Percentiles rank a stretch among this genome's conserved stretches.
Conservation (phyloP, 2,888 invertebrate genomes). For the Tipula confusa region DNA sequence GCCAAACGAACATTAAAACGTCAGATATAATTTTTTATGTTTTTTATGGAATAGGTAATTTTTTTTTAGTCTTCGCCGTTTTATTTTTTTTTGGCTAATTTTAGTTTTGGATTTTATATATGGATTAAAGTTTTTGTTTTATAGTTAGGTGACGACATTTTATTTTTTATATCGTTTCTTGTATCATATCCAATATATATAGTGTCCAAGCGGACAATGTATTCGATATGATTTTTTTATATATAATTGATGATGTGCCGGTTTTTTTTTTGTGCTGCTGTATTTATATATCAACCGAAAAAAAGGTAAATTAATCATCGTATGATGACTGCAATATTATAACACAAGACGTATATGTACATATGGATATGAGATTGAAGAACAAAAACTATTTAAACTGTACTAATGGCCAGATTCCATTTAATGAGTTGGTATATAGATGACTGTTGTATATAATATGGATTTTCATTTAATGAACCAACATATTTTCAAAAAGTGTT, state of each 20-base stretch:
- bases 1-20: background rate
- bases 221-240: background rate
- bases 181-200: background rate
- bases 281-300: background rate
- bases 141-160: background rate
- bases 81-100: background rate
- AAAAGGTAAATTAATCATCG: background rate
- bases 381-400: too few species aligned
- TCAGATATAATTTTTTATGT: background rate
- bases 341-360: too few species aligned
- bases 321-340: background rate
- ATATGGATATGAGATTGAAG: too few species aligned
- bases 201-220: background rate
- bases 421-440: too few species aligned
- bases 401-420: too few species aligned
- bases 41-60: background rate
- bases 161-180: background rate
- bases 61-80: background rate
- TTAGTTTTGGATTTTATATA: background rate
- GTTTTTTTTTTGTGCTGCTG: background rate
- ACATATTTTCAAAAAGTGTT: too few species aligned
- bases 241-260: background rate
- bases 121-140: background rate
- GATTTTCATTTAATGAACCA: too few species aligned
- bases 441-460: too few species aligned